Percentiles rank a stretch among this genome's conserved stretches.
Evolutionary conservation across 2,888 invertebrate genomes (phyloP).

Genomic region (Dromius quadrimaculatus): DNA sequence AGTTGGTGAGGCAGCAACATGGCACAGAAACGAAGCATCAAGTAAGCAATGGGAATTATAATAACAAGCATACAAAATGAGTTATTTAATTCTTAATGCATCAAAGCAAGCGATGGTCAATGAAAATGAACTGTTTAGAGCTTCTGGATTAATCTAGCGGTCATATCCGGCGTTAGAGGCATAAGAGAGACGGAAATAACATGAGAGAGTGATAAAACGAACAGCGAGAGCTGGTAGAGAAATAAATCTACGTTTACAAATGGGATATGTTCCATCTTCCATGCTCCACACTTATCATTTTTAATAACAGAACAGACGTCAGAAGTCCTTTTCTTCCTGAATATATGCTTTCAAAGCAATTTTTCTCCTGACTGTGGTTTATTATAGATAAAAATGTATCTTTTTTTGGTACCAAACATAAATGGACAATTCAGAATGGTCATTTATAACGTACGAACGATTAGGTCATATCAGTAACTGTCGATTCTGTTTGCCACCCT

Average conservation of each 20-base stretch:
- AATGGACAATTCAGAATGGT: slow-evolving; percentile 3
- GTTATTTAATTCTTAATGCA: too few species aligned
- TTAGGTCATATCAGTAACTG: too few species aligned
- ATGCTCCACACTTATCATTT: slow-evolving; percentile 52
- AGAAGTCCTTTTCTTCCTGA: slow-evolving; percentile 49
- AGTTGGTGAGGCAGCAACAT: too few species aligned
- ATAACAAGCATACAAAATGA: too few species aligned
- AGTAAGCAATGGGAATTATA: too few species aligned
- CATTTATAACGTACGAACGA: too few species aligned
- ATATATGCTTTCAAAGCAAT: slow-evolving; percentile 48
- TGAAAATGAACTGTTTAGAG: slow-evolving; percentile 2
- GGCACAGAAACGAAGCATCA: too few species aligned
- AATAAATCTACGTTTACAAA: slow-evolving; percentile 53
- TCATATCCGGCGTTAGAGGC: neutral
- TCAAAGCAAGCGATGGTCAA: neutral
- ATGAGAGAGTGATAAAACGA: slow-evolving; percentile 12
- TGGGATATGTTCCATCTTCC: slow-evolving; percentile 50
- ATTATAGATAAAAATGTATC: slow-evolving; percentile 50
- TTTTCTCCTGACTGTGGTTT: slow-evolving; percentile 40
- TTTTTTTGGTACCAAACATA: slow-evolving; percentile 9
- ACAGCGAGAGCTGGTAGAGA: slow-evolving; percentile 37
- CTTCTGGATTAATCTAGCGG: slow-evolving; percentile 20
- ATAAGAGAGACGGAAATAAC: neutral
- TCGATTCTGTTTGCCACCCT: too few species aligned
- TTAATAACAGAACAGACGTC: slow-evolving; percentile 52